Evolutionary conservation across 2,797 vertebrate species (phyloP).

Genomic region (Nyctibius grandis): DNA sequence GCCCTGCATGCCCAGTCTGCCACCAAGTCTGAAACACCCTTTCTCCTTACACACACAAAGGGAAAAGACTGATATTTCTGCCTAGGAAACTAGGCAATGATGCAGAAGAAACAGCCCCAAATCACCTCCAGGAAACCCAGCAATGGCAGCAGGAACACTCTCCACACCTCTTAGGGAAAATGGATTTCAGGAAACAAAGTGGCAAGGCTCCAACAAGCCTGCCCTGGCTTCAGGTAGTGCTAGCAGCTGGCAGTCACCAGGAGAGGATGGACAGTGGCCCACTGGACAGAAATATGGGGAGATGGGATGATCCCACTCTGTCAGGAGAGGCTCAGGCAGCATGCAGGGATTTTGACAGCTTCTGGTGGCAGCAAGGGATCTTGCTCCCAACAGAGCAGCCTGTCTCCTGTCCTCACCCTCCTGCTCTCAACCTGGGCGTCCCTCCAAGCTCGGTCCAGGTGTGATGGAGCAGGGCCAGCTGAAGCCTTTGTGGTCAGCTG

Average conservation of each 20-base stretch:
- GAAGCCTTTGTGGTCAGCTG: not conserved
- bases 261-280: not conserved
- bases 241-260: not conserved
- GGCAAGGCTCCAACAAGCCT: not conserved
- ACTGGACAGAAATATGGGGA: not conserved
- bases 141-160: not conserved
- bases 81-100: not conserved
- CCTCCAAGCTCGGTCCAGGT: not conserved
- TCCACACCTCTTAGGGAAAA: not conserved
- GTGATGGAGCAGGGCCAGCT: not conserved
- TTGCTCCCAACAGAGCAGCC: not conserved
- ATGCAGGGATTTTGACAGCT: not conserved
- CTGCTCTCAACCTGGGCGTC: not conserved
- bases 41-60: not conserved
- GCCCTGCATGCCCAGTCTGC: not conserved
- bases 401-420: not conserved
- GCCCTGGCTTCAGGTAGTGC: not conserved
- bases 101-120: not conserved
- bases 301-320: accelerated
- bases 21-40: not conserved
- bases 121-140: not conserved
- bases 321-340: not conserved
- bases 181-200: not conserved
- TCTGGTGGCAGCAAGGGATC: not conserved
- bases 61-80: not conserved